Conservation (phyloP, 2,888 invertebrate species). For the Acleris cristana region DNA sequence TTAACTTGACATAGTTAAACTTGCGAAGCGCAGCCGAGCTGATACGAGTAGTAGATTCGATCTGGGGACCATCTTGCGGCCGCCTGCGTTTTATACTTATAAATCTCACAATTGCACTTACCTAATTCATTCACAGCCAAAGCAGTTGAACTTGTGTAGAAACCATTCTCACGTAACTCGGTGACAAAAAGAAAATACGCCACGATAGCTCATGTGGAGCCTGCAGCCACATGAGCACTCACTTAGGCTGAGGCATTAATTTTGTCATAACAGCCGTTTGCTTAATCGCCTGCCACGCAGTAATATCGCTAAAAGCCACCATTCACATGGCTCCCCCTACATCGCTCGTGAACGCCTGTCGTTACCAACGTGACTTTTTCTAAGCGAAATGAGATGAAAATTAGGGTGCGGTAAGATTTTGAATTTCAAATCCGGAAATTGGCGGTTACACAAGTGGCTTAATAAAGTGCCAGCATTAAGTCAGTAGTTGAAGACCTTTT, state of each 20-base stretch:
- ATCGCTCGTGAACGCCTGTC: slow-evolving; percentile 35
- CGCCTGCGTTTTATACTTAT: too few relatives aligned
- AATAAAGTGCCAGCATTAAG: slow-evolving; percentile 26
- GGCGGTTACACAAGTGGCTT: slow-evolving; percentile 26
- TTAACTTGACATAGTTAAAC: too few relatives aligned
- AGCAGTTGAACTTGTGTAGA: too few relatives aligned
- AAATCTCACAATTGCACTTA: too few relatives aligned
- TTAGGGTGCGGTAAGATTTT: slow-evolving; percentile 35
- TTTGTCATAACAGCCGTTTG: slow-evolving; percentile 67
- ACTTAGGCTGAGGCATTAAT: slow-evolving; percentile 68
- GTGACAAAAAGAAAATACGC: slow-evolving; percentile 22
- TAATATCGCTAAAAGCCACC: slow-evolving; percentile 73
- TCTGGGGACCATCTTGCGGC: too few relatives aligned
- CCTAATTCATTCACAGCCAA: too few relatives aligned
- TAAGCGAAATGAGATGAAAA: slow-evolving; percentile 43
- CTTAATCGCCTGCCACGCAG: slow-evolving; percentile 59
- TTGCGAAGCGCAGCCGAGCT: too few relatives aligned
- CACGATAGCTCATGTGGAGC: slow-evolving; percentile 13
- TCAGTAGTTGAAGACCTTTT: slow-evolving; percentile 26
- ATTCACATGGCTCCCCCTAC: slow-evolving; percentile 60
- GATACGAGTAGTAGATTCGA: too few relatives aligned
- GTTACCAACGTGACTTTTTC: slow-evolving; percentile 53
- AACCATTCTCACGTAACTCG: slow-evolving; percentile 1
- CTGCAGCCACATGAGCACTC: slow-evolving; percentile 60
- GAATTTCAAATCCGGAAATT: slow-evolving; percentile 36